Percentiles rank a stretch among this genome's conserved stretches.
These are phyloP conservation scores for Bathynomus jamesi DNA, from an alignment of 1,140 invertebrate genomes.

Conservation along the genomic window DNA sequence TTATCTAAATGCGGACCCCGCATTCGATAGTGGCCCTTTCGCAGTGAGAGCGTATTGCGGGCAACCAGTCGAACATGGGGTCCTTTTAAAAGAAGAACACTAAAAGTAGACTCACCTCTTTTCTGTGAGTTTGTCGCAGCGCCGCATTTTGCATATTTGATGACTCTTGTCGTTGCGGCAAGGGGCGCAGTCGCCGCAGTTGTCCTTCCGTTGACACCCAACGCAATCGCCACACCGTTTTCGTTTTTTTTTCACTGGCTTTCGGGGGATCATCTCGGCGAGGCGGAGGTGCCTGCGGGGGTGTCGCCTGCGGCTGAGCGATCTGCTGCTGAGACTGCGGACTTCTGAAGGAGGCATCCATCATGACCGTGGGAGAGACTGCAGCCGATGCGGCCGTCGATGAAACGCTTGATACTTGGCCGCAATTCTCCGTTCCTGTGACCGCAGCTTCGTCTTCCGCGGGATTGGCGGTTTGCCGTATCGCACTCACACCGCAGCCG, in stretches of 20 bases:
- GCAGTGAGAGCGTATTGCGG: too few species aligned
- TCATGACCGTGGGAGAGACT: conserved; percentile 32
- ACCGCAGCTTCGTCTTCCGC: background rate
- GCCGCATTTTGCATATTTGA: conserved; percentile 90
- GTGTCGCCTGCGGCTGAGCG: conserved; percentile 25
- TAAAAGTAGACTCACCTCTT: conserved; percentile 63
- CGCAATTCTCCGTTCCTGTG: conserved; percentile 35
- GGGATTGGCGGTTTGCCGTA: conserved; percentile 1
- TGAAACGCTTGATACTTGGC: conserved; percentile 75
- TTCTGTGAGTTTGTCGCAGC: conserved; percentile 87
- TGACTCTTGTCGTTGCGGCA: conserved; percentile 65
- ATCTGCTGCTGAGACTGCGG: background rate
- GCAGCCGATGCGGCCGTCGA: conserved; percentile 55
- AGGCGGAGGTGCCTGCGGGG: conserved; percentile 36
- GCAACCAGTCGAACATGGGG: too few species aligned
- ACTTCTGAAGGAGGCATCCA: conserved; percentile 37
- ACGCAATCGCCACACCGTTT: conserved; percentile 90
- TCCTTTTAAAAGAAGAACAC: too few species aligned
- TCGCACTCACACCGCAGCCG: conserved; percentile 11
- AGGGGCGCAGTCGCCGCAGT: conserved; percentile 88
- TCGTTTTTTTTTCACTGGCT: conserved; percentile 80
- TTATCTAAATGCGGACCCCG: too few species aligned
- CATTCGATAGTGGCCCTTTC: too few species aligned
- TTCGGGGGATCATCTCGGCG: conserved; percentile 40
- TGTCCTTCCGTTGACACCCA: conserved; percentile 87